Evolutionary conservation across 1,140 invertebrate species (phyloP).

Genomic region (Bombus consobrinus): DNA sequence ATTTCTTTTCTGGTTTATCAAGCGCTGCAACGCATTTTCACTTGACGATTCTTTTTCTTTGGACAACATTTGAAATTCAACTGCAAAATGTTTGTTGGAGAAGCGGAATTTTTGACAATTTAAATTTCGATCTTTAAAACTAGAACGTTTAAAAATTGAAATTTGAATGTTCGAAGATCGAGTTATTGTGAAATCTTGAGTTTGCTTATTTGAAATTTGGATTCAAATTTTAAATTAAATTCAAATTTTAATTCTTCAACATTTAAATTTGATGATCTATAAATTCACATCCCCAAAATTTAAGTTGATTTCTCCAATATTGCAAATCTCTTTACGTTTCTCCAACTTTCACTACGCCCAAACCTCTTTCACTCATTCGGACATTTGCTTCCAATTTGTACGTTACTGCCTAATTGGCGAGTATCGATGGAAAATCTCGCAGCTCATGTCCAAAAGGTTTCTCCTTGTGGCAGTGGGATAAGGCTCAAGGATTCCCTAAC

Average conservation of each 20-base stretch:
- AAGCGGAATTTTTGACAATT: not conserved
- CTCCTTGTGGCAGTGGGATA: not conserved
- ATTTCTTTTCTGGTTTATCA: not conserved
- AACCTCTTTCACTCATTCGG: not conserved
- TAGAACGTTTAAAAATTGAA: too few relatives aligned
- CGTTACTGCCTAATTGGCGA: constrained; percentile 13
- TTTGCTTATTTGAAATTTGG: too few relatives aligned
- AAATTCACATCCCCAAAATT: not conserved
- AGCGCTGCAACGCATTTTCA: not conserved
- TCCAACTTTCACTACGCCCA: not conserved
- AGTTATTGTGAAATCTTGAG: too few relatives aligned
- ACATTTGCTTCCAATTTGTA: constrained; percentile 40
- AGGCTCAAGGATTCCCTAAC: constrained; percentile 8
- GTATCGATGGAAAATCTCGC: constrained; percentile 37
- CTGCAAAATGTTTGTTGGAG: not conserved
- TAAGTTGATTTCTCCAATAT: not conserved
- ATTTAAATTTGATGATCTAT: not conserved
- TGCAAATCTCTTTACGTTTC: not conserved
- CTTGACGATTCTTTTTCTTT: too few relatives aligned
- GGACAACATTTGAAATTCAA: too few relatives aligned
- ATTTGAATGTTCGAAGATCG: too few relatives aligned
- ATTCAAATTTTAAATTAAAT: too few relatives aligned
- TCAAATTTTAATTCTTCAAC: not conserved
- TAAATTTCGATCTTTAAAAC: not conserved
- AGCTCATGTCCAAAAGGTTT: not conserved